Percentiles rank a stretch among this genome's conserved stretches.
phyloP scores from a whole-genome alignment of 2,113 vertebrate genomes.

The Clarias batrachus region DNA sequence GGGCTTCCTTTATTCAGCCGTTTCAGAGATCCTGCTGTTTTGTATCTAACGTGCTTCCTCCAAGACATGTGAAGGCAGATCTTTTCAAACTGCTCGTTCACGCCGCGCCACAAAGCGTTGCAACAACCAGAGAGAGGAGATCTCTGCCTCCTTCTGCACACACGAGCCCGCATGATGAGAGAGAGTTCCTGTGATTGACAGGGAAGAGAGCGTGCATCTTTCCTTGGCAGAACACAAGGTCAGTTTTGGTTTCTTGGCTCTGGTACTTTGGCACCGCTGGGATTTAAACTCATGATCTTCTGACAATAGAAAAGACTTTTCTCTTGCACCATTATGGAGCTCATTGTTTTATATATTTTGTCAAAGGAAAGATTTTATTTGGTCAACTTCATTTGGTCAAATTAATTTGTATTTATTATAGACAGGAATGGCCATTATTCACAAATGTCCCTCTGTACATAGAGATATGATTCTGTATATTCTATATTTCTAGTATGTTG shows the following conservation, averaged over 20 bases:
- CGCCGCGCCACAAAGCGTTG: too few relatives aligned
- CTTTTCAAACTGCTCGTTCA: too few relatives aligned
- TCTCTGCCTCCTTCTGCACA: not conserved
- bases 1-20: not conserved
- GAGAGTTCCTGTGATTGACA: not conserved
- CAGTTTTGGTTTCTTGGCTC: not conserved
- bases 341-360: not conserved
- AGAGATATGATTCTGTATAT: not conserved
- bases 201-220: not conserved
- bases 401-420: not conserved
- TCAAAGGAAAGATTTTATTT: not conserved
- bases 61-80: not conserved
- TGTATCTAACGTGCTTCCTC: too few relatives aligned
- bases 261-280: not conserved
- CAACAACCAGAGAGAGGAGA: not conserved
- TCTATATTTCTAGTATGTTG: not conserved
- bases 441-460: too few relatives aligned
- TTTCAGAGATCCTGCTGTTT: too few relatives aligned
- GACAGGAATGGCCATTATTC: not conserved
- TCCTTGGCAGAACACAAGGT: not conserved
- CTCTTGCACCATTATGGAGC: not conserved
- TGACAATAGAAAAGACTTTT: not conserved
- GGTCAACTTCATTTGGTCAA: too few relatives aligned
- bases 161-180: not conserved
- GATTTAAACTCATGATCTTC: not conserved